Percentiles rank a stretch among this genome's conserved stretches.
These are phyloP conservation scores for Microplitis mediator DNA, from an alignment of 1,140 invertebrate genomes.

Conservation along the genomic window DNA sequence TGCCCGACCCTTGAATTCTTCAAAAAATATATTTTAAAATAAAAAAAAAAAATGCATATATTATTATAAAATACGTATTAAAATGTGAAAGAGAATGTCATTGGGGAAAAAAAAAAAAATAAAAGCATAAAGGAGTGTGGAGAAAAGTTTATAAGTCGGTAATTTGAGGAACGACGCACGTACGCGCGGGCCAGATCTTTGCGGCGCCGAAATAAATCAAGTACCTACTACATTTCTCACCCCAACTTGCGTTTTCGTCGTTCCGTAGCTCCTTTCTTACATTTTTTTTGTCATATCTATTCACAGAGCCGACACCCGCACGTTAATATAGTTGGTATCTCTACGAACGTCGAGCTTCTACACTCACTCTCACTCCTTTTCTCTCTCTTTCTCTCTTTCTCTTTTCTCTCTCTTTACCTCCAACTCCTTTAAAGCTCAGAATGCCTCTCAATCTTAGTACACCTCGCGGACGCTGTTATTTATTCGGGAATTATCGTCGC, in stretches of 20 bases:
- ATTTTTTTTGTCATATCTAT: slow-evolving; percentile 14
- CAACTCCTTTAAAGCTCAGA: too few relatives aligned
- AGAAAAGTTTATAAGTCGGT: slow-evolving; percentile 62
- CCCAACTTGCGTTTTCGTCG: slow-evolving; percentile 11
- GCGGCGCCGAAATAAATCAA: slow-evolving; percentile 62
- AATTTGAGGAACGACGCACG: slow-evolving; percentile 62
- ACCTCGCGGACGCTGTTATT: slow-evolving; percentile 49
- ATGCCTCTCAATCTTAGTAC: too few relatives aligned
- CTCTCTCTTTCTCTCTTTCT: not conserved
- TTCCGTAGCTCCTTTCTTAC: slow-evolving; percentile 27
- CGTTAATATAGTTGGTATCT: not conserved
- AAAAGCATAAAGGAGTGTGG: slow-evolving; percentile 29
- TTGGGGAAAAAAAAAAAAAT: slow-evolving; percentile 1
- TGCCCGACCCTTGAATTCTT: too few relatives aligned
- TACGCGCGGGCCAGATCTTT: slow-evolving; percentile 60
- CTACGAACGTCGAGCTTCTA: not conserved
- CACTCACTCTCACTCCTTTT: not conserved
- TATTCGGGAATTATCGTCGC: slow-evolving; percentile 63
- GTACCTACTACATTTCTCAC: slow-evolving; percentile 47
- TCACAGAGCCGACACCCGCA: slow-evolving; percentile 2
- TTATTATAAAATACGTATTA: too few relatives aligned
- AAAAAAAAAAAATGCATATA: too few relatives aligned
- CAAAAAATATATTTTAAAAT: too few relatives aligned
- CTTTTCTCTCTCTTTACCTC: not conserved
- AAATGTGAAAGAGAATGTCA: too few relatives aligned